Evolutionary conservation across 2,888 invertebrate genomes (phyloP), one percentile per base, ranked within the genome.

Genomic region (Drosophila anomalata): DNA sequence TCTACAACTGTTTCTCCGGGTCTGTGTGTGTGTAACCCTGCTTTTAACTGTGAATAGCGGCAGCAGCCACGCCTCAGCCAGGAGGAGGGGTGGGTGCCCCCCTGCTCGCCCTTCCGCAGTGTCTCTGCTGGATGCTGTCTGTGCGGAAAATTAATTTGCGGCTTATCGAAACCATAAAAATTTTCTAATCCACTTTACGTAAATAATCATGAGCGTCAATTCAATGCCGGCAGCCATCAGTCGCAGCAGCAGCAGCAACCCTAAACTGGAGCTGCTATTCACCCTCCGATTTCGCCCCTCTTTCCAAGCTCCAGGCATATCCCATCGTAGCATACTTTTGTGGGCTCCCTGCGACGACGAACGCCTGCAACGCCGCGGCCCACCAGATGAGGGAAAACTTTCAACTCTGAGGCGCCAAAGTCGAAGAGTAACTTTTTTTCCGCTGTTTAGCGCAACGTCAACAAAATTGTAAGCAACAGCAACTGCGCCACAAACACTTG

Each of bases 161-260:
- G 87, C 82, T 82, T 85, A 87, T 82, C 82, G 87, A 82, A 82
- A 54, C 82, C 87, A 75, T 87, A 81, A 56, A 80, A 87, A 81
- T 75, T 66, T 72, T 85, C 75, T 81, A 81, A 82, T 82, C 79
- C 85, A 85, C 79, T 87, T 87, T 87, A 70, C 86, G 82, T 85
- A 78, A 81, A 87, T 87, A 87, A 81, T 87, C 81, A 78, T 74
- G 76, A 78, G 85, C 78, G 68, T 83, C 80, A 83, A 86, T 86
- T 86, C 77, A 80, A 73, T 70, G 79, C 54, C 69, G 55, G 60
- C 71, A 59, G 62, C 58, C 22, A 55, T 44, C 68, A 52, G 61
- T 61, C 22, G 39, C 61, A 58, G 33, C 20, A 55, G 39, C 39
- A 33, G 11, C 9, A 33, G n/a, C 36, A 36, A 55, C 46, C 46